These are phyloP conservation scores for Promerops cafer DNA, from an alignment of 2,113 vertebrate species.

Conservation along the genomic window DNA sequence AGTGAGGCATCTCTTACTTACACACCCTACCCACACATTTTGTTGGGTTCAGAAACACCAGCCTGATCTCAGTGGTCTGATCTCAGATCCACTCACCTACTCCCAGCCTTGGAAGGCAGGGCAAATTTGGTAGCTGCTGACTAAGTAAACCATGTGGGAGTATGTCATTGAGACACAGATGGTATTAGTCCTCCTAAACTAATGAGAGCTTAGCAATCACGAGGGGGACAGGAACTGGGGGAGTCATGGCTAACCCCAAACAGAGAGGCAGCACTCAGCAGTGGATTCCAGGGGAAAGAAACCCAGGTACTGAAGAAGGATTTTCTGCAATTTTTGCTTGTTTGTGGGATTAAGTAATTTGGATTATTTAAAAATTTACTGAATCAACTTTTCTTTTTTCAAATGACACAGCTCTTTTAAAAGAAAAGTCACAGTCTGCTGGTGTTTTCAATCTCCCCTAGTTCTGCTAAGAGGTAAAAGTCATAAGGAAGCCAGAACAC, in stretches of 20 bases:
- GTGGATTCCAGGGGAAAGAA: neutral
- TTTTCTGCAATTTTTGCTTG: neutral
- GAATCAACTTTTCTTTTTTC: neutral
- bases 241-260: neutral
- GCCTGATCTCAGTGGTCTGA: neutral
- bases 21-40: neutral
- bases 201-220: neutral
- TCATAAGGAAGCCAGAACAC: neutral
- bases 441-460: neutral
- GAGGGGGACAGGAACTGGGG: neutral
- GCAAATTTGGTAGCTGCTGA: neutral
- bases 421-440: neutral
- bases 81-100: conserved; percentile 32
- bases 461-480: neutral
- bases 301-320: neutral
- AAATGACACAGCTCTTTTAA: neutral
- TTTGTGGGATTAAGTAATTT: neutral
- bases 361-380: neutral
- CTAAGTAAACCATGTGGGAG: conserved; percentile 14
- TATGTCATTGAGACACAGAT: conserved; percentile 40
- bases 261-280: neutral
- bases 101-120: conserved; percentile 1
- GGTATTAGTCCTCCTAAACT: conserved; percentile 30
- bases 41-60: neutral
- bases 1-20: conserved; percentile 1